Conservation (phyloP, 2,888 invertebrate species). For the Operophtera brumata region DNA sequence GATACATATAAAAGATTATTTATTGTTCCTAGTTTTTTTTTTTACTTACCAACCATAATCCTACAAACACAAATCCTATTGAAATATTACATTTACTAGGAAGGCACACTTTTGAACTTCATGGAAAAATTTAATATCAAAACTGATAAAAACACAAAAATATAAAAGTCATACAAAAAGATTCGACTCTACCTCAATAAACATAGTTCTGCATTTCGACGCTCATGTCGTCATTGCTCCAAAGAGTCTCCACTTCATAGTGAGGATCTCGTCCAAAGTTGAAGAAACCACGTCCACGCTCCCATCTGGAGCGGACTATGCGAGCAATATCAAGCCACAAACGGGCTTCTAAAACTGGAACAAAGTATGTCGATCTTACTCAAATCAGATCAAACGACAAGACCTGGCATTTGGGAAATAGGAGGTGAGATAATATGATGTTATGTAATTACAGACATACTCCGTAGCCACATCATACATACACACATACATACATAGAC, state of each 20-base stretch:
- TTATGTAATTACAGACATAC: too few relatives aligned
- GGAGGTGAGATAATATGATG: too few relatives aligned
- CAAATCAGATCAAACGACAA: too few relatives aligned
- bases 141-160: not conserved
- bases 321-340: constrained; percentile 67
- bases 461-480: too few relatives aligned
- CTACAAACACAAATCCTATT: too few relatives aligned
- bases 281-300: constrained; percentile 42
- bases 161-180: not conserved
- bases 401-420: too few relatives aligned
- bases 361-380: not conserved
- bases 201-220: constrained; percentile 66
- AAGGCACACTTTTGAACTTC: not conserved
- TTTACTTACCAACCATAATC: not conserved
- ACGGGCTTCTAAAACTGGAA: constrained; percentile 56
- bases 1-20: not conserved
- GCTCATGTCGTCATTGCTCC: constrained; percentile 69
- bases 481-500: too few relatives aligned
- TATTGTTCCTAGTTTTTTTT: not conserved
- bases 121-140: not conserved
- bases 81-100: not conserved
- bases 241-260: constrained; percentile 60
- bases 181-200: constrained; percentile 39
- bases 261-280: constrained; percentile 32
- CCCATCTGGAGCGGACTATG: constrained; percentile 59